Evolutionary conservation across 2,113 vertebrate genomes (phyloP).

Genomic region (Paedocypris sp.): DNA sequence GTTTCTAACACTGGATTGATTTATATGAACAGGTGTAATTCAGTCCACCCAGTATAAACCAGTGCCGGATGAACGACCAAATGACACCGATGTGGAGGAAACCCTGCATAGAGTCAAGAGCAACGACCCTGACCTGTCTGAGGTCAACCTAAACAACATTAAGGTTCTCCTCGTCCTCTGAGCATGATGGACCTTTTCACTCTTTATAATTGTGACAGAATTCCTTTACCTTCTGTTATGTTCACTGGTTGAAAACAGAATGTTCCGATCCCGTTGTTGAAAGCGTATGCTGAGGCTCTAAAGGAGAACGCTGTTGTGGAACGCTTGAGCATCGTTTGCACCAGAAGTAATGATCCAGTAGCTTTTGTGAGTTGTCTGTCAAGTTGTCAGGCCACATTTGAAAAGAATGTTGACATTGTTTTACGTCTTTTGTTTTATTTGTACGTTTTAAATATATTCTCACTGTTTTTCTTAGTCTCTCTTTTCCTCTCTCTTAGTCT

Average conservation of each 20-base stretch:
- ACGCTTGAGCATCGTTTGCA: slow-evolving; percentile 91
- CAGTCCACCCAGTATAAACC: slow-evolving; percentile 91
- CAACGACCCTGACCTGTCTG: slow-evolving; percentile 82
- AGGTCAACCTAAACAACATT: slow-evolving; percentile 97
- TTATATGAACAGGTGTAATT: slow-evolving; percentile 75
- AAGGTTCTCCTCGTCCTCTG: slow-evolving; percentile 65
- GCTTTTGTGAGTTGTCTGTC: slow-evolving; percentile 83
- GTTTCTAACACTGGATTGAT: not conserved
- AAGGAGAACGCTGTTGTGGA: slow-evolving; percentile 79
- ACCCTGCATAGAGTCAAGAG: slow-evolving; percentile 75
- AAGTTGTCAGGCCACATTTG: too few species aligned
- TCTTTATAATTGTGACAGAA: too few species aligned
- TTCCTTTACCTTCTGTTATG: not conserved
- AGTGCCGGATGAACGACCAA: slow-evolving; percentile 89
- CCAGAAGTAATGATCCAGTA: slow-evolving; percentile 87
- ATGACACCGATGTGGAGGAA: slow-evolving; percentile 86
- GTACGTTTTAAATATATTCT: too few species aligned
- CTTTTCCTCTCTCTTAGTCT: too few species aligned
- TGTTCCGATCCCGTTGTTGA: slow-evolving; percentile 83
- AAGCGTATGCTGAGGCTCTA: slow-evolving; percentile 81
- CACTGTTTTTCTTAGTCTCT: too few species aligned
- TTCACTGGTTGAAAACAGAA: slow-evolving; percentile 62
- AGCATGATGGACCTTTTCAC: too few species aligned
- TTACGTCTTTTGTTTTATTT: too few species aligned
- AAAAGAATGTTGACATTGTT: too few species aligned